Percentiles rank a stretch among this genome's conserved stretches.
Conservation (phyloP, 2,797 vertebrate genomes). For the Sebastes kiyomatsui region DNA sequence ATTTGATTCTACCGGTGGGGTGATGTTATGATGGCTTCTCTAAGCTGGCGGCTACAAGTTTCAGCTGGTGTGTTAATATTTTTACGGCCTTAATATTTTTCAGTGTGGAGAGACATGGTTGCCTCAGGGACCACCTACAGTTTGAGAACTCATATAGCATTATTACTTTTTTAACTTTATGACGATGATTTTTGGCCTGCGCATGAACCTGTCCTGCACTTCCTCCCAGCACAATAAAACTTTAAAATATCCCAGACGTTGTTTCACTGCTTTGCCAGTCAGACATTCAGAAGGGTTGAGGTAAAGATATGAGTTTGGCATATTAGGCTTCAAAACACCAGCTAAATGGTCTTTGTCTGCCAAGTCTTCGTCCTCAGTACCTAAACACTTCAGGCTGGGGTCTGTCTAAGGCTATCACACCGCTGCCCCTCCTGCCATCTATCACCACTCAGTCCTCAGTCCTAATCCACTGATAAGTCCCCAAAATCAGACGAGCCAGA, state of each 20-base stretch:
- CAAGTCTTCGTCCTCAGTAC: constrained; percentile 40
- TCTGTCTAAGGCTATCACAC: constrained; percentile 43
- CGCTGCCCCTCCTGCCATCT: constrained; percentile 33
- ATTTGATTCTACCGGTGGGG: constrained; percentile 8
- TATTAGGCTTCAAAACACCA: constrained; percentile 21
- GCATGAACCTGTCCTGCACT: constrained; percentile 13
- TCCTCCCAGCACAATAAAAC: constrained; percentile 16
- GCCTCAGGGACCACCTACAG: constrained; percentile 53
- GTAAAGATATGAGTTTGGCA: constrained; percentile 20
- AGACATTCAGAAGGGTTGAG: constrained; percentile 14
- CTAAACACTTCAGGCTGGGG: constrained; percentile 32
- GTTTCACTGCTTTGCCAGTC: constrained; percentile 25
- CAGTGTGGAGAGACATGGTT: constrained; percentile 6
- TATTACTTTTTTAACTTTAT: constrained; percentile 11
- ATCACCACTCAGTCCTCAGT: constrained; percentile 61
- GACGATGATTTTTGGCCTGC: constrained; percentile 13
- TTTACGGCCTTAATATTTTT: constrained; percentile 28
- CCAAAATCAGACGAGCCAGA: constrained; percentile 59
- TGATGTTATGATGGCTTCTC: constrained; percentile 25
- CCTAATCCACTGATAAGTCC: constrained; percentile 68
- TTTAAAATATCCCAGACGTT: constrained; percentile 34
- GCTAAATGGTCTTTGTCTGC: constrained; percentile 40
- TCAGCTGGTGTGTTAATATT: constrained; percentile 40
- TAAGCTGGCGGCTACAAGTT: neutral
- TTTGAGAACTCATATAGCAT: constrained; percentile 19